Evolutionary conservation across 2,113 vertebrate species (phyloP), one percentile per base, ranked within the genome.

Genomic region (Hepsetus odoe): DNA sequence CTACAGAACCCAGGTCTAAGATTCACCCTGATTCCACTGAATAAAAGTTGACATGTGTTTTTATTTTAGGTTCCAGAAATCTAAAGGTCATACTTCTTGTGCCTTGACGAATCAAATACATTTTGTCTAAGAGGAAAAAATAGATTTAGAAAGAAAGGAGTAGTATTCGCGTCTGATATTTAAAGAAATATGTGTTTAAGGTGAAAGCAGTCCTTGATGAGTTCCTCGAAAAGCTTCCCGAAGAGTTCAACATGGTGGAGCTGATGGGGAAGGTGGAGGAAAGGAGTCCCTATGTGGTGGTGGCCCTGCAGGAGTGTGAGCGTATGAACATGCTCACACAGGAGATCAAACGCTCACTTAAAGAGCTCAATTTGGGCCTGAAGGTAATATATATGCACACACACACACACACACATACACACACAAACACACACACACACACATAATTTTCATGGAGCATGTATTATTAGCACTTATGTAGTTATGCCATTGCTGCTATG

Each of bases 241-340:
- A 98, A 0, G 94, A 95, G 79, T 98, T 99, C 85, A 96, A 94
- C 90, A 88, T 97, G 80, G 26, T 82, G 0, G 97, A 99, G 80
- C 88, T 99, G 84, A 86, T 95, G 88, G 91, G 85, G 0, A 96
- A 87, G 78, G 93, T 91, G 22, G 94, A 96, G 84, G 95, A 98
- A 71, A 94, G 92, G 84, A 97, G 94, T 0, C 98, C 98, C 0
- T 99, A 96, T 2, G 74, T 93, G 0, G 95, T 96, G 44, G 97
- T 99, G 24, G 95, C 90, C 3, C 88, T 99, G 33, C 98, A 99
- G 90, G 98, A 99, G 86, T 99, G 97, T 2, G 96, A 98, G 42
- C 91, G 94, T 69, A 97, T 98, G 96, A 99, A 99, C 74, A 0
- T 83, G 44, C 96, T 99, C 22, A 98, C 93, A 0, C 81, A 85